These are phyloP conservation scores for Xenentodon cancila DNA, from an alignment of 2,797 vertebrate species.

Conservation along the genomic window DNA sequence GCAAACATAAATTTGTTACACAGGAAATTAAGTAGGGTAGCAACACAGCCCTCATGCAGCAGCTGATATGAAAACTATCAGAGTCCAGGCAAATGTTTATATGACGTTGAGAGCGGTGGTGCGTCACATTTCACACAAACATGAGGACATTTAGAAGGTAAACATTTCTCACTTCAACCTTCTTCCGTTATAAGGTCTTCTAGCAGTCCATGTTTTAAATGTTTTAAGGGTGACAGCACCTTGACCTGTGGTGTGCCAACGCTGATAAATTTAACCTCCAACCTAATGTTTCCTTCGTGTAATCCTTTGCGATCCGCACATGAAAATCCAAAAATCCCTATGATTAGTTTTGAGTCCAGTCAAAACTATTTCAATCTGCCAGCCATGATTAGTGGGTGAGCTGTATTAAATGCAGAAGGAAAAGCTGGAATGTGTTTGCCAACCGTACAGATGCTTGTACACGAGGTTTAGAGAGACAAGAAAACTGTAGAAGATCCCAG, in stretches of 20 bases:
- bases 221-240: background rate
- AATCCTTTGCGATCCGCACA: background rate
- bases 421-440: background rate
- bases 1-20: too few species aligned
- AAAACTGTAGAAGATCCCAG: too few species aligned
- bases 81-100: too few species aligned
- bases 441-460: background rate
- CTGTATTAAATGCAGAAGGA: background rate
- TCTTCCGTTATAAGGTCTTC: too few species aligned
- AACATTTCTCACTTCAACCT: too few species aligned
- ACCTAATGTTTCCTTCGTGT: background rate
- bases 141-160: too few species aligned
- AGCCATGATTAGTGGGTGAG: constrained; percentile 10
- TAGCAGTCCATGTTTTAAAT: background rate
- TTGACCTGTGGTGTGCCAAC: background rate
- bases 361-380: constrained; percentile 6
- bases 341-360: constrained; percentile 6
- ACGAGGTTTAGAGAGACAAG: background rate
- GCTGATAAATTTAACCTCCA: background rate
- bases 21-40: too few species aligned
- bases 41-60: too few species aligned
- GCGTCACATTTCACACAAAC: too few species aligned
- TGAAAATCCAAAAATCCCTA: constrained; percentile 13
- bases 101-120: too few species aligned
- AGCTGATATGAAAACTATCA: too few species aligned